phyloP scores from a whole-genome alignment of 2,113 vertebrate species.

The Campylomormyrus tamandua region DNA sequence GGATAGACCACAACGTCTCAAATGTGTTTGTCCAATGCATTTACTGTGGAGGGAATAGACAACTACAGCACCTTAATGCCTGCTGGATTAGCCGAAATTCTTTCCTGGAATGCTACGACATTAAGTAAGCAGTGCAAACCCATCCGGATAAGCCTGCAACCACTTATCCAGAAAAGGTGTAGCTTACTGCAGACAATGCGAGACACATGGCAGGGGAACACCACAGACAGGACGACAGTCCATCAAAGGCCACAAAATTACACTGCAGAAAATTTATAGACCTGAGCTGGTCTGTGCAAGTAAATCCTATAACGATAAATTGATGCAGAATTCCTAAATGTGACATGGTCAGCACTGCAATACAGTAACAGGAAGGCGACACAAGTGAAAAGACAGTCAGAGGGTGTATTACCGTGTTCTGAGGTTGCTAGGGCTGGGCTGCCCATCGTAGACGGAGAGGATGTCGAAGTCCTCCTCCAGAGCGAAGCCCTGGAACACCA shows the following conservation, averaged over 20 bases:
- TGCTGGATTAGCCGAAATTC: not conserved
- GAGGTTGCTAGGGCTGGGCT: conserved; percentile 79
- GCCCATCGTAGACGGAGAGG: conserved; percentile 87
- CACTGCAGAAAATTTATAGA: not conserved
- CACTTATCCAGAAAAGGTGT: not conserved
- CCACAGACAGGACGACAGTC: not conserved
- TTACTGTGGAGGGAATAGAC: not conserved
- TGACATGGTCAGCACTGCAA: not conserved
- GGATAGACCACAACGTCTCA: not conserved
- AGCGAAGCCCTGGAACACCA: conserved; percentile 95
- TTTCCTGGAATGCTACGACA: not conserved
- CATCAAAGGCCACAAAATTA: not conserved
- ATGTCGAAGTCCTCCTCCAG: conserved; percentile 97
- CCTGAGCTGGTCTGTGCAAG: not conserved
- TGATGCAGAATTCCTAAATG: not conserved
- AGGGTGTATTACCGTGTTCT: conserved; percentile 70
- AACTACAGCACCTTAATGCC: not conserved
- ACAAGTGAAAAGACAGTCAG: not conserved
- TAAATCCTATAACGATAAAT: not conserved
- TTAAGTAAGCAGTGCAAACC: not conserved
- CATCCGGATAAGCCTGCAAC: not conserved
- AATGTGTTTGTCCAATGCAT: not conserved
- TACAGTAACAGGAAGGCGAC: not conserved
- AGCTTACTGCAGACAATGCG: not conserved
- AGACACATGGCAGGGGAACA: not conserved